Conservation (phyloP, 2,113 vertebrate species). For the Archocentrus centrarchus region DNA sequence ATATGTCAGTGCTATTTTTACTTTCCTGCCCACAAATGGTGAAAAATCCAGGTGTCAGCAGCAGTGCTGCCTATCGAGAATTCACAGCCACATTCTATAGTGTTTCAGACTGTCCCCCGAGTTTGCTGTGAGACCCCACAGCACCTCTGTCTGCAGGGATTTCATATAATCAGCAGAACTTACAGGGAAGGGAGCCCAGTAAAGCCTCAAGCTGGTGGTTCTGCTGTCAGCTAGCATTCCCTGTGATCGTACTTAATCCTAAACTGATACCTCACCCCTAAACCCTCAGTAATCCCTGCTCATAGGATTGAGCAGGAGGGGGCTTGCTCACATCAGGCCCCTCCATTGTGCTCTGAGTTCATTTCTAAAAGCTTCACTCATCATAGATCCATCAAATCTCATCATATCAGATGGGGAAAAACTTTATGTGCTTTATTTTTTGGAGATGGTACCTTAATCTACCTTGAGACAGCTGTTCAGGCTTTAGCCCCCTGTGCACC, state of each 20-base stretch:
- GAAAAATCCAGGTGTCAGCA: too few relatives aligned
- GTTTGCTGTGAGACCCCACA: not conserved
- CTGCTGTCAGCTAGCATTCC: constrained; percentile 19
- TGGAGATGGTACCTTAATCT: not conserved
- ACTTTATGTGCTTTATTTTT: constrained; percentile 18
- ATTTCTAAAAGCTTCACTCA: constrained; percentile 15
- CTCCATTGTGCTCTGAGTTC: constrained; percentile 9
- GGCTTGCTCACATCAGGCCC: constrained; percentile 29
- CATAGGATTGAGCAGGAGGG: constrained; percentile 46
- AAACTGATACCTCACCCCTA: constrained; percentile 45
- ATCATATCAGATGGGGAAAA: not conserved
- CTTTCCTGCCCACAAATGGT: too few relatives aligned
- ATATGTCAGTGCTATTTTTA: too few relatives aligned
- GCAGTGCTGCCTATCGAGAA: too few relatives aligned
- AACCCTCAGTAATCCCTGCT: constrained; percentile 48
- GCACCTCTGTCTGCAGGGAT: not conserved
- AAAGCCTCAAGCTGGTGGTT: constrained; percentile 27
- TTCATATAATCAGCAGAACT: constrained; percentile 1
- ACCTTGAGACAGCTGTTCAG: not conserved
- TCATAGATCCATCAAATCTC: constrained; percentile 7
- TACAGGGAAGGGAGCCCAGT: not conserved
- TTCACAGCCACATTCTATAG: too few relatives aligned
- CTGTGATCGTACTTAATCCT: constrained; percentile 33
- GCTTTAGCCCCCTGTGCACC: not conserved
- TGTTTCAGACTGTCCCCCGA: accelerated